Evolutionary conservation across 1,140 invertebrate genomes (phyloP), one percentile per base, ranked within the genome.

Genomic region (Temnothorax nylanderi): DNA sequence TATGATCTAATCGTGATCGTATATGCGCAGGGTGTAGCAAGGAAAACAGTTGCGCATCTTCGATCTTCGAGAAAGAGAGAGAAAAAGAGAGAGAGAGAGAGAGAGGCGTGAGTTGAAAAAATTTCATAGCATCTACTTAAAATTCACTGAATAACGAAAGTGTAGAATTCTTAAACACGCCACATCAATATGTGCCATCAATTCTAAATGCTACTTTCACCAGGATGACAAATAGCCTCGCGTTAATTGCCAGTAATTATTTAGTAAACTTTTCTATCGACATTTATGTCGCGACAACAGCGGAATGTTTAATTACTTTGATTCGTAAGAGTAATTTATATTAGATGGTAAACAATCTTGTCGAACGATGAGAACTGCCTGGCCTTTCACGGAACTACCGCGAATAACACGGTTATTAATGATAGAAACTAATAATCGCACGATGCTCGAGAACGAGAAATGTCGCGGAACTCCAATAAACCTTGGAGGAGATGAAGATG

Each of bases 1-100:
- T 71, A 91, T 93, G 93, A 94, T 87, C 91, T 94, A 94, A 94
- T 90, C 91, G 87, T 86, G 81, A 80, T 85, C 85, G 87, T 54
- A 65, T 80, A 58, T 88, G 64, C 62, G 49, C 74, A 37, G 10
- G 26, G 0, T 37, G 67, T 8, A 58, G 81, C 54, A 18, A 21
- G 64, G 65, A 21, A 80, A 81, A 76, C 7, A 65, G 5, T 41
- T 18, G 54, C 47, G 65, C 56, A 44, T 64, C 18, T 37, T 60
- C 18, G 49, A 81, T n/a, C 41, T 58, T 16, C 16, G 5, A 1
- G n/a, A 26, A 10, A 44, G 60, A 41, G 13, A 34, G 10, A 54
- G 3, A n/a, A n/a, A n/a, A n/a, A n/a, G n/a, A 41, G 34, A 37
- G 5, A 37, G 3, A 41, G 32, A 74, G 34, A 18, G 69, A 26